Percentiles rank a stretch among this genome's conserved stretches.
Evolutionary conservation across 2,113 vertebrate genomes (phyloP).

Genomic region (Indicator maculatus): DNA sequence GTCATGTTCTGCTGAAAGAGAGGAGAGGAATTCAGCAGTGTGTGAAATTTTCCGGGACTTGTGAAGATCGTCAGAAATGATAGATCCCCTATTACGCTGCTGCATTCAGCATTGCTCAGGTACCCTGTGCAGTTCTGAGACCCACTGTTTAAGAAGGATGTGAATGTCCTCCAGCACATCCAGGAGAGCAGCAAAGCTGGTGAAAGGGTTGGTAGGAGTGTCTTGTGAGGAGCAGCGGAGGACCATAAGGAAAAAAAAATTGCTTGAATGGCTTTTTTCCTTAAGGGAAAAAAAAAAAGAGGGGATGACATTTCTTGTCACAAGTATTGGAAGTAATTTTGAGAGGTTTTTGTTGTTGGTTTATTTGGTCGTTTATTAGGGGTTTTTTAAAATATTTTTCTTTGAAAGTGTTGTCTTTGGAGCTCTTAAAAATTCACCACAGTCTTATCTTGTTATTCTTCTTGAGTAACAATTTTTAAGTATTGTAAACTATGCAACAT

Average conservation of each 20-base stretch:
- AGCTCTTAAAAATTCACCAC: neutral
- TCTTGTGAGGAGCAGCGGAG: neutral
- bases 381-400: neutral
- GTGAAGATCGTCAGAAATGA: neutral
- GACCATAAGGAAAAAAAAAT: neutral
- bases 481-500: neutral
- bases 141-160: neutral
- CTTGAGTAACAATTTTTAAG: neutral
- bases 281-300: neutral
- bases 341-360: neutral
- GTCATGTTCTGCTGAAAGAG: neutral
- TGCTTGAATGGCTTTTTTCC: neutral
- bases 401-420: neutral
- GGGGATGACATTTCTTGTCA: neutral
- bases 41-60: neutral
- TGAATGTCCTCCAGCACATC: neutral
- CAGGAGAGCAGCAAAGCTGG: neutral
- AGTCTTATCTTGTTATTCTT: neutral
- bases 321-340: neutral
- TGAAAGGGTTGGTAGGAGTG: neutral
- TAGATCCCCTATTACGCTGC: neutral
- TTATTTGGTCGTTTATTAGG: neutral
- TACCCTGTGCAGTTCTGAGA: neutral
- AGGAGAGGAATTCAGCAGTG: neutral
- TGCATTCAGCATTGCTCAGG: neutral